These are phyloP conservation scores for Sialis fuliginosa DNA, from an alignment of 2,888 invertebrate species.

Conservation along the genomic window DNA sequence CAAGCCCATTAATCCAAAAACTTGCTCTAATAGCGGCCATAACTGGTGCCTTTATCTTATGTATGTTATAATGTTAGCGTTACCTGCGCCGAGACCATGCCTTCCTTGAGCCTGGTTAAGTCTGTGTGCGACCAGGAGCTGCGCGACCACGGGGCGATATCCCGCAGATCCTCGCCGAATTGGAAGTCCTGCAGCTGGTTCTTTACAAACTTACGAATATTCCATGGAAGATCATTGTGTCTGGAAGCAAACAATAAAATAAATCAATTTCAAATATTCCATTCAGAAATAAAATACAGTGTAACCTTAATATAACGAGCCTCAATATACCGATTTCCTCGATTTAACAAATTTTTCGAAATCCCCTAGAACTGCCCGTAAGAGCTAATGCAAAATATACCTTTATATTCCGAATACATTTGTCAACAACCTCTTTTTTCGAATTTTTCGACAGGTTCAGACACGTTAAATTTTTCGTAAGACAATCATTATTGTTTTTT, in stretches of 20 bases:
- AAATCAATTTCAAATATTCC: too few species aligned
- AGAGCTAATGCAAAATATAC: too few species aligned
- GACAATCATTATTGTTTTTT: too few species aligned
- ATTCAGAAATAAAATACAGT: neutral
- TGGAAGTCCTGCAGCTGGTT: slow-evolving; percentile 47
- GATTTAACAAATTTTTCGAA: too few species aligned
- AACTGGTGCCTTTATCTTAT: too few species aligned
- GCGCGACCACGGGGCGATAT: slow-evolving; percentile 55
- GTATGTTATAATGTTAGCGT: slow-evolving; percentile 8
- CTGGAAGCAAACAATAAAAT: slow-evolving; percentile 15
- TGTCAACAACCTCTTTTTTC: too few species aligned
- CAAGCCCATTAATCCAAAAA: too few species aligned
- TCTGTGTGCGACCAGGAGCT: slow-evolving; percentile 68
- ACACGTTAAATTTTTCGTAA: too few species aligned
- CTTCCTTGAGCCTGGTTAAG: slow-evolving; percentile 49
- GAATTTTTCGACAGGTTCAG: too few species aligned
- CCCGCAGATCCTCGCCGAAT: slow-evolving; percentile 45
- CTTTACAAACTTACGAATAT: slow-evolving; percentile 51
- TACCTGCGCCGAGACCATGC: slow-evolving; percentile 59
- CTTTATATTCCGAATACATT: too few species aligned
- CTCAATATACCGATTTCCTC: neutral
- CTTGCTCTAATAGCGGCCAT: too few species aligned
- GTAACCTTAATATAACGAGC: neutral
- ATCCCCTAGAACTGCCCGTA: too few species aligned
- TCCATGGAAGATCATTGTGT: slow-evolving; percentile 56